Evolutionary conservation across 1,140 invertebrate species (phyloP).

Genomic region (Anastrepha ludens): DNA sequence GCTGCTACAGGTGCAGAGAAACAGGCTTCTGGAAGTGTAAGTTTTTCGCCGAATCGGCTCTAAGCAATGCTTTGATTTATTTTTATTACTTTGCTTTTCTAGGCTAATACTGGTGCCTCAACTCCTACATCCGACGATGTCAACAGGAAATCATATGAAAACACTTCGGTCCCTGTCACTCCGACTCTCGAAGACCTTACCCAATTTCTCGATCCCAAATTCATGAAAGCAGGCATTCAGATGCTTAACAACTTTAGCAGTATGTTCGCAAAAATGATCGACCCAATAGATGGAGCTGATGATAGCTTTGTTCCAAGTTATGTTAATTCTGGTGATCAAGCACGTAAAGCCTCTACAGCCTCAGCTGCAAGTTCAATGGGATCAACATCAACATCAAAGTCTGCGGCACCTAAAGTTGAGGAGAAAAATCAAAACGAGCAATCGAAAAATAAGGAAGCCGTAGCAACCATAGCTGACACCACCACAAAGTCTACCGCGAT

Average conservation of each 20-base stretch:
- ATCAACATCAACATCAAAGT: neutral
- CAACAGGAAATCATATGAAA: slow-evolving; percentile 59
- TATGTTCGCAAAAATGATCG: slow-evolving; percentile 72
- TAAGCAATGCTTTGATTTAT: neutral
- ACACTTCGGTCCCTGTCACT: slow-evolving; percentile 55
- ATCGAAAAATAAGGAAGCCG: neutral
- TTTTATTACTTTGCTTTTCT: neutral
- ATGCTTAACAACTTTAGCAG: slow-evolving; percentile 71
- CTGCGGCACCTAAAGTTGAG: neutral
- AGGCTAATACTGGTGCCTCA: neutral
- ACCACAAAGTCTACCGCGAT: slow-evolving; percentile 14
- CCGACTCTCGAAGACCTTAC: slow-evolving; percentile 62
- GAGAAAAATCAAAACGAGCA: neutral
- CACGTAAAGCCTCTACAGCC: slow-evolving; percentile 24
- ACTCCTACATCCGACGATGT: slow-evolving; percentile 10
- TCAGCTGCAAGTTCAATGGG: slow-evolving; percentile 8
- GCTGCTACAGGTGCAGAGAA: neutral
- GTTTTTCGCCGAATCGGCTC: neutral
- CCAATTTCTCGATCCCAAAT: slow-evolving; percentile 68
- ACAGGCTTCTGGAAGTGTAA: neutral
- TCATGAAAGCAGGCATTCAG: slow-evolving; percentile 69
- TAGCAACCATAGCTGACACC: slow-evolving; percentile 4
- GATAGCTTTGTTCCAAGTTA: slow-evolving; percentile 24
- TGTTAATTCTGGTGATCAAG: slow-evolving; percentile 3
- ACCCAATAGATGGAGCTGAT: slow-evolving; percentile 61